Percentiles rank a stretch among this genome's conserved stretches.
These are phyloP conservation scores for Sarcophaga subvicina DNA, from an alignment of 2,888 invertebrate species.

Conservation along the genomic window DNA sequence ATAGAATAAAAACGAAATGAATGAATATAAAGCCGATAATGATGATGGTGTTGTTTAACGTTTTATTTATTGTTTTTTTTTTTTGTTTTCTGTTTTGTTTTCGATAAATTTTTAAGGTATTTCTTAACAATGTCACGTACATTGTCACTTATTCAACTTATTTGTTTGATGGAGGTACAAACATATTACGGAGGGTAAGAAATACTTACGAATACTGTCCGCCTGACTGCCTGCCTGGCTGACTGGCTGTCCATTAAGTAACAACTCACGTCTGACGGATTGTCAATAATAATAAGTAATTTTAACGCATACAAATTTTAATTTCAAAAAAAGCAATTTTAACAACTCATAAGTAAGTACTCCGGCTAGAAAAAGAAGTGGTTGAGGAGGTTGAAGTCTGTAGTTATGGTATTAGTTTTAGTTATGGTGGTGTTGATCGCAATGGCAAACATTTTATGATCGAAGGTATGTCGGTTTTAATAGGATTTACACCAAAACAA, in stretches of 20 bases:
- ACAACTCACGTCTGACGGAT: slow-evolving; percentile 65
- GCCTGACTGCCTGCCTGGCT: neutral
- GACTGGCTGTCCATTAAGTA: slow-evolving; percentile 50
- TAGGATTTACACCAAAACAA: neutral
- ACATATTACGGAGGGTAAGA: neutral
- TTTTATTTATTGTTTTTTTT: neutral
- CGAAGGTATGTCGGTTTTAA: slow-evolving; percentile 14
- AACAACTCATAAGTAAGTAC: slow-evolving; percentile 10
- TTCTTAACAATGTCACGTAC: slow-evolving; percentile 68
- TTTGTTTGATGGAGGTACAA: slow-evolving; percentile 3
- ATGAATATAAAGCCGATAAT: neutral
- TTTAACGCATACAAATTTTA: slow-evolving; percentile 57
- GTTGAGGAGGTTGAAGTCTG: neutral
- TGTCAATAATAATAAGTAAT: slow-evolving; percentile 68
- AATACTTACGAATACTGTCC: slow-evolving; percentile 7
- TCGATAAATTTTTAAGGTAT: slow-evolving; percentile 53
- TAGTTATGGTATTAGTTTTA: neutral
- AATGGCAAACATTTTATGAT: neutral
- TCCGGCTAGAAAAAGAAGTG: slow-evolving; percentile 27
- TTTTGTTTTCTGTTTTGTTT: slow-evolving; percentile 27
- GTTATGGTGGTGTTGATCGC: neutral
- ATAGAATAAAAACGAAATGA: neutral
- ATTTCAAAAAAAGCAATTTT: slow-evolving; percentile 1
- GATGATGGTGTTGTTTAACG: neutral
- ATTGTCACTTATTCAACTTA: slow-evolving; percentile 52